These are phyloP conservation scores for Cryptoleucopteryx plumbea DNA, from an alignment of 2,113 vertebrate species.

Conservation along the genomic window DNA sequence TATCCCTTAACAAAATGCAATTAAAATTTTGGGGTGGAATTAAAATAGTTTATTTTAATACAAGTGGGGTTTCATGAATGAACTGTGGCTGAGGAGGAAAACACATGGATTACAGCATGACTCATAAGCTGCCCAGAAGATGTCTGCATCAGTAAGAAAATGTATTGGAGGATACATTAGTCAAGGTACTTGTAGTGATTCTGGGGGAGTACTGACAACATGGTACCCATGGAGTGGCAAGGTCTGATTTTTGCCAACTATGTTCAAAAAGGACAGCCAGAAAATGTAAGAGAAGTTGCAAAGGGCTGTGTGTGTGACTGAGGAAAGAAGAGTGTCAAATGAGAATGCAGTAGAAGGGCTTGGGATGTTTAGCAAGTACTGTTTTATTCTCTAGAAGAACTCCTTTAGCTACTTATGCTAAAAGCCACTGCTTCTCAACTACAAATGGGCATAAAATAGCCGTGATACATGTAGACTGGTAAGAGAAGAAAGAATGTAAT, in stretches of 20 bases:
- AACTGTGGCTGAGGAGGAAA: not conserved
- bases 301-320: not conserved
- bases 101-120: not conserved
- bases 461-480: not conserved
- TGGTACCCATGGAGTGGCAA: not conserved
- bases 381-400: not conserved
- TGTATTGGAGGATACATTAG: not conserved
- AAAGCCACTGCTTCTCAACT: not conserved
- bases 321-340: not conserved
- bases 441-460: not conserved
- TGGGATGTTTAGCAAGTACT: not conserved
- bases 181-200: not conserved
- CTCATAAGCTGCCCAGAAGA: not conserved
- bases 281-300: not conserved
- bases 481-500: not conserved
- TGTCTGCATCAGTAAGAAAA: not conserved
- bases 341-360: no score
- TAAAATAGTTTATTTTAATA: not conserved
- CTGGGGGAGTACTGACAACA: not conserved
- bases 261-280: not conserved
- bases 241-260: not conserved
- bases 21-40: not conserved
- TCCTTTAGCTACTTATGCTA: not conserved
- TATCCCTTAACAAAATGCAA: not conserved
- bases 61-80: not conserved